These are phyloP conservation scores for Hiodon alosoides DNA, from an alignment of 2,113 vertebrate genomes.

Conservation along the genomic window DNA sequence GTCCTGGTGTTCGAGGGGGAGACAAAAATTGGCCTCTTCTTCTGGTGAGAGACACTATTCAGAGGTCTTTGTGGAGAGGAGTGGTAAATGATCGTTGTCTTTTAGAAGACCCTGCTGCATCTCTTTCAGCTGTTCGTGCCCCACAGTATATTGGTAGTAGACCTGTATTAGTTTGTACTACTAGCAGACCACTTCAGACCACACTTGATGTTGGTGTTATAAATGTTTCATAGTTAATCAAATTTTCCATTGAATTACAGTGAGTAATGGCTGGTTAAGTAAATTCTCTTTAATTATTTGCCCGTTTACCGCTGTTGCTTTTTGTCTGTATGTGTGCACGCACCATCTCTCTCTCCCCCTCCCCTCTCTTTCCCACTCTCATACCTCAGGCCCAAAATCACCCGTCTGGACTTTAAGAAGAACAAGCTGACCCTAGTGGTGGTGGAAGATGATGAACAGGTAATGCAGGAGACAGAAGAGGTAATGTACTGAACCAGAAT, in stretches of 20 bases:
- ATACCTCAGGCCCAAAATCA: conserved; percentile 88
- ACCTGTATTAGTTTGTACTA: too few species aligned
- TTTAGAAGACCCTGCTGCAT: background rate
- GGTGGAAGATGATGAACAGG: conserved; percentile 96
- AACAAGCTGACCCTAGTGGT: conserved; percentile 93
- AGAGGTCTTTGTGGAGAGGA: background rate
- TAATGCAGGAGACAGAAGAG: conserved; percentile 47
- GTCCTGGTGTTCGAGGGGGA: conserved; percentile 97
- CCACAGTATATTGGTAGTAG: too few species aligned
- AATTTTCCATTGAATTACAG: too few species aligned
- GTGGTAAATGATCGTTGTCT: background rate
- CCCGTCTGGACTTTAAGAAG: conserved; percentile 94
- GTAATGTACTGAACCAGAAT: conserved; percentile 16
- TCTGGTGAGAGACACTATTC: conserved; percentile 71
- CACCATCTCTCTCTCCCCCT: too few species aligned
- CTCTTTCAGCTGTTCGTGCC: too few species aligned
- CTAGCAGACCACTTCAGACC: too few species aligned
- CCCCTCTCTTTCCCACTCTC: conserved; percentile 20
- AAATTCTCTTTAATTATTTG: too few species aligned
- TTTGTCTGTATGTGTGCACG: conserved; percentile 10
- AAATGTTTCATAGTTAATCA: too few species aligned
- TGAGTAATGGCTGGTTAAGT: background rate
- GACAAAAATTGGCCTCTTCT: conserved; percentile 97
- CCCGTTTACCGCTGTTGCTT: background rate
- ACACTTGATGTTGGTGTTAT: too few species aligned